phyloP scores from a whole-genome alignment of 2,888 invertebrate species.

The Nemotelus nigrinus region DNA sequence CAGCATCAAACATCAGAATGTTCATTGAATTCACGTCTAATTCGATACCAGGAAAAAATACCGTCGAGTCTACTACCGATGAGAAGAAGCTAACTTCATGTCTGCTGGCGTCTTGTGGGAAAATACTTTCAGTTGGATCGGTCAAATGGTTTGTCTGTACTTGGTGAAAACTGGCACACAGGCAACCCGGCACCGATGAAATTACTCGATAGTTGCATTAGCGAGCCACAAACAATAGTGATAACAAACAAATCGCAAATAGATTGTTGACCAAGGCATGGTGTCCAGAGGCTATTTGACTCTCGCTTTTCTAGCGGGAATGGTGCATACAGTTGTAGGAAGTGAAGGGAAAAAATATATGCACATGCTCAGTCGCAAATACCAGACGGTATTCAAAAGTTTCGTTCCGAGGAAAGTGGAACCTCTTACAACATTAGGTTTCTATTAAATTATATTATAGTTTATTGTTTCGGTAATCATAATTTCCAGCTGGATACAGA shows the following conservation, averaged over 20 bases:
- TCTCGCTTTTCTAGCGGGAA: neutral
- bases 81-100: neutral
- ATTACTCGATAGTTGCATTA: slow-evolving; percentile 3
- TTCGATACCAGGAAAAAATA: slow-evolving; percentile 14
- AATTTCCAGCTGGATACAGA: slow-evolving; percentile 12
- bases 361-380: too few relatives aligned
- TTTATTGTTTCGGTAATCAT: too few relatives aligned
- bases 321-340: neutral
- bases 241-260: slow-evolving; percentile 17
- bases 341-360: too few relatives aligned
- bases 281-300: neutral
- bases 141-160: slow-evolving; percentile 15
- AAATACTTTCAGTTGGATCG: slow-evolving; percentile 24
- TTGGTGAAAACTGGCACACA: slow-evolving; percentile 38
- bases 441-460: too few relatives aligned
- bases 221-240: slow-evolving; percentile 26
- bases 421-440: too few relatives aligned
- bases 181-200: slow-evolving; percentile 23
- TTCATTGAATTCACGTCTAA: slow-evolving; percentile 30
- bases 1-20: neutral
- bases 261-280: neutral
- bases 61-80: neutral
- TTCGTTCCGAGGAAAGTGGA: too few relatives aligned
- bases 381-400: too few relatives aligned
- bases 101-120: slow-evolving; percentile 19